phyloP scores from a whole-genome alignment of 92 coral and sea anemone species.

The Ricordea florida region DNA sequence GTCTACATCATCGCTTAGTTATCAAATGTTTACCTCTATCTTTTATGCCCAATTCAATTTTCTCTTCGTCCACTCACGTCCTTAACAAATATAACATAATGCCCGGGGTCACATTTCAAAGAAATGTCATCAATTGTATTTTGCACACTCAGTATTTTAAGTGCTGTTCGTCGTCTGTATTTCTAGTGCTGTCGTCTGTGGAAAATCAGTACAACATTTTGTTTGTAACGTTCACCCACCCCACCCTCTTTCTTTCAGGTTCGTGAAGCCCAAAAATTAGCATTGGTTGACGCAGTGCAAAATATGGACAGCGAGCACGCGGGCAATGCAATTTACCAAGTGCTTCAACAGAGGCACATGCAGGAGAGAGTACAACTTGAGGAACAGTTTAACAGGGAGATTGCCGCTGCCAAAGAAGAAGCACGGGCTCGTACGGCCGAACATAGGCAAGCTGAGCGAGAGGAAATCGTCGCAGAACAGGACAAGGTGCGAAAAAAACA shows the following conservation, averaged over 20 bases:
- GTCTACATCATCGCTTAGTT: no score
- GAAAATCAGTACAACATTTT: no score
- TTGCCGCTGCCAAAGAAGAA: constrained; percentile 86
- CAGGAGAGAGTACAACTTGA: constrained; percentile 92
- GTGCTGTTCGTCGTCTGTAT: no score
- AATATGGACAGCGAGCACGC: constrained; percentile 85
- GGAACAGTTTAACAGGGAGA: constrained; percentile 83
- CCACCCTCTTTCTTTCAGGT: constrained; percentile 53
- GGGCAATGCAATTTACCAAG: constrained; percentile 91
- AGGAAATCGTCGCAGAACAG: constrained; percentile 84
- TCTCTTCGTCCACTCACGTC: no score
- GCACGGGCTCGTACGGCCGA: constrained; percentile 95
- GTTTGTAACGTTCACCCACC: no score
- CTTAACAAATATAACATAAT: no score
- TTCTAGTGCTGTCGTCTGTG: no score
- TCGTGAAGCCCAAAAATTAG: constrained; percentile 80
- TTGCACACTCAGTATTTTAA: no score
- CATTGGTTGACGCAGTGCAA: constrained; percentile 81
- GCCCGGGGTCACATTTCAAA: no score
- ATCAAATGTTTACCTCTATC: no score
- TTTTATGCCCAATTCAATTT: no score
- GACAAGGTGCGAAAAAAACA: constrained; percentile 89
- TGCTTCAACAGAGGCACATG: constrained; percentile 93
- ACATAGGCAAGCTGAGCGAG: constrained; percentile 86
- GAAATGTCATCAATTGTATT: no score